Percentiles rank a stretch among this genome's conserved stretches.
phyloP scores from a whole-genome alignment of 2,797 vertebrate species.

The Peromyscus attwateri region DNA sequence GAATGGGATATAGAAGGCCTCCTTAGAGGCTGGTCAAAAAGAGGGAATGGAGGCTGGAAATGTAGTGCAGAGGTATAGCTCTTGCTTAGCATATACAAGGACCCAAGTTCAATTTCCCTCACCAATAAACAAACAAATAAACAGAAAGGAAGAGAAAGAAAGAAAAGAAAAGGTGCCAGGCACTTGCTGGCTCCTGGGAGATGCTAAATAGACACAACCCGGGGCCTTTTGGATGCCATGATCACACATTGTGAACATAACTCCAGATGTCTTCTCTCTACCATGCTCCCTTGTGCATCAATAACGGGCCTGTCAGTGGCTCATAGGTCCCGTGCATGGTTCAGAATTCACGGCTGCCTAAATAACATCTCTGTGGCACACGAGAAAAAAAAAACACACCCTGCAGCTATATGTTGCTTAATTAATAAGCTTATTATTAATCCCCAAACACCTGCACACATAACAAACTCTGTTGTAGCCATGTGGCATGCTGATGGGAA shows the following conservation, averaged over 20 bases:
- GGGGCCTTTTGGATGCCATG: background rate
- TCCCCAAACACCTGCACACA: background rate
- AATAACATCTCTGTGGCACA: constrained; percentile 41
- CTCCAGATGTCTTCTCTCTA: background rate
- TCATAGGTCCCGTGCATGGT: background rate
- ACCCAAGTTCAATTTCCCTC: background rate
- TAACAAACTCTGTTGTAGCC: background rate
- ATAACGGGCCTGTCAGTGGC: background rate
- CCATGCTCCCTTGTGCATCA: background rate
- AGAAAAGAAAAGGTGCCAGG: background rate
- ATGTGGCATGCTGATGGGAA: background rate
- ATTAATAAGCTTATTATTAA: constrained; percentile 70
- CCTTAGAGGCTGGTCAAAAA: background rate
- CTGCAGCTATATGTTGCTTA: constrained; percentile 55
- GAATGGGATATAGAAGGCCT: background rate
- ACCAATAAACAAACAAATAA: background rate
- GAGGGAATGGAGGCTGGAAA: background rate
- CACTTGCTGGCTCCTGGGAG: background rate
- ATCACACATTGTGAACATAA: background rate
- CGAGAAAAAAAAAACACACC: constrained; percentile 12
- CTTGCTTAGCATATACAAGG: background rate
- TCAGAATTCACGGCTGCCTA: constrained; percentile 28
- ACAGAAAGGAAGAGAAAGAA: too few relatives aligned
- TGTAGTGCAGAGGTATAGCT: background rate
- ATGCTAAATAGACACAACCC: background rate